A percentile compares a stretch with the other conserved stretches of the same genome.
These are phyloP conservation scores for Adrianichthys oophorus DNA, from an alignment of 2,797 vertebrate genomes.

Conservation along the genomic window DNA sequence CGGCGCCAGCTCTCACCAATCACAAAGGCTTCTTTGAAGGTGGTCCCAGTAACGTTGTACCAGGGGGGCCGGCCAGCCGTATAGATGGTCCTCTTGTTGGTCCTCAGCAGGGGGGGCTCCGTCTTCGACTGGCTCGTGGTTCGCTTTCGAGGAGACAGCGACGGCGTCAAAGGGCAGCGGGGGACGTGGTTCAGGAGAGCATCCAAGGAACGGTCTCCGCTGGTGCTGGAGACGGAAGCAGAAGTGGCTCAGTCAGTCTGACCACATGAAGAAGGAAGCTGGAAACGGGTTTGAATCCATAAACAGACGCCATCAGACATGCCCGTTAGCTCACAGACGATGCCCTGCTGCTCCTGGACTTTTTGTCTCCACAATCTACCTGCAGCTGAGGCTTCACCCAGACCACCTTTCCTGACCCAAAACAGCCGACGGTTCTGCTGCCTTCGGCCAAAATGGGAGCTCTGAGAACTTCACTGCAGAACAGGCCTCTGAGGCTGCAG, in stretches of 20 bases:
- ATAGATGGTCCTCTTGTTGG: conserved; percentile 89
- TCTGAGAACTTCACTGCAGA: too few species aligned
- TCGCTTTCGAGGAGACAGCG: conserved; percentile 78
- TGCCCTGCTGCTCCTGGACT: too few species aligned
- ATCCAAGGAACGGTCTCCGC: conserved; percentile 79
- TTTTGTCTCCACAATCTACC: too few species aligned
- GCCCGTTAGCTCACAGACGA: too few species aligned
- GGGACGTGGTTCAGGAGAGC: conserved; percentile 57
- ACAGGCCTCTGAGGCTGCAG: conserved; percentile 24
- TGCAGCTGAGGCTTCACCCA: too few species aligned
- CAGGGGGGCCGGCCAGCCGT: conserved; percentile 88
- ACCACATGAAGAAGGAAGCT: too few species aligned
- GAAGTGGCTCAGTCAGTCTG: neutral
- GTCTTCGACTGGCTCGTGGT: conserved; percentile 84
- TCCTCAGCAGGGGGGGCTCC: conserved; percentile 85
- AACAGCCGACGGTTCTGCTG: too few species aligned
- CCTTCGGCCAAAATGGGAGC: too few species aligned
- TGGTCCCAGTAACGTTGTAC: conserved; percentile 91
- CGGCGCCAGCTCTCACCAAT: conserved; percentile 75
- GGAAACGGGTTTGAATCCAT: too few species aligned
- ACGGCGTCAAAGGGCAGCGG: conserved; percentile 77
- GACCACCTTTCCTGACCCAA: too few species aligned
- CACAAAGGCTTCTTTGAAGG: conserved; percentile 90
- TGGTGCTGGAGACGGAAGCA: conserved; percentile 50
- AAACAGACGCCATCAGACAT: too few species aligned